phyloP scores from a whole-genome alignment of 2,797 vertebrate species.

The Ctenochaetus hawaiiensis region DNA sequence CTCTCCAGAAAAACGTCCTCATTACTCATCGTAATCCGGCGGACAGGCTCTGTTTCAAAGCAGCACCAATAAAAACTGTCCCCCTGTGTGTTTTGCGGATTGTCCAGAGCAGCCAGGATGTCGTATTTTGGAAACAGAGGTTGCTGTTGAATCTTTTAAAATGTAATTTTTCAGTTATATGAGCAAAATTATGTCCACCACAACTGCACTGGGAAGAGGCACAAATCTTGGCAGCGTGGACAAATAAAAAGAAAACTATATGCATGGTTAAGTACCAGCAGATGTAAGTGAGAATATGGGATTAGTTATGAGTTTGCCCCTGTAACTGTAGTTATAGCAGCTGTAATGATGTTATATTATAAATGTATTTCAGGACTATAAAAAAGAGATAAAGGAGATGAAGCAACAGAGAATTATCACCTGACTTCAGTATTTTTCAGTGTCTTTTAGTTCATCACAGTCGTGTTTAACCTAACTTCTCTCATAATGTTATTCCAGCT shows the following conservation, averaged over 20 bases:
- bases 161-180: background rate
- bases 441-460: background rate
- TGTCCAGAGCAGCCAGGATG: background rate
- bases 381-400: background rate
- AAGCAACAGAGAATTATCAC: background rate
- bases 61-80: constrained; percentile 3
- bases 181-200: background rate
- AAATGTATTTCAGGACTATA: background rate
- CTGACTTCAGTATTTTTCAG: background rate
- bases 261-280: background rate
- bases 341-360: background rate
- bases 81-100: constrained; percentile 1
- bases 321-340: background rate
- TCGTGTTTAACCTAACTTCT: background rate
- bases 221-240: background rate
- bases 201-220: background rate
- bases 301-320: background rate
- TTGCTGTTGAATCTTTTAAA: too few relatives aligned
- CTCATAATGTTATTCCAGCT: background rate
- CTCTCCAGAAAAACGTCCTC: background rate
- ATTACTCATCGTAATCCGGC: background rate
- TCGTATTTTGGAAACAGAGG: constrained; percentile 6
- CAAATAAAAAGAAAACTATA: constrained; percentile 14
- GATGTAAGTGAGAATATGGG: background rate
- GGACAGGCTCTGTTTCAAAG: background rate